phyloP scores from a whole-genome alignment of 1,140 invertebrate species.

The Phymorhynchus buccinoides region DNA sequence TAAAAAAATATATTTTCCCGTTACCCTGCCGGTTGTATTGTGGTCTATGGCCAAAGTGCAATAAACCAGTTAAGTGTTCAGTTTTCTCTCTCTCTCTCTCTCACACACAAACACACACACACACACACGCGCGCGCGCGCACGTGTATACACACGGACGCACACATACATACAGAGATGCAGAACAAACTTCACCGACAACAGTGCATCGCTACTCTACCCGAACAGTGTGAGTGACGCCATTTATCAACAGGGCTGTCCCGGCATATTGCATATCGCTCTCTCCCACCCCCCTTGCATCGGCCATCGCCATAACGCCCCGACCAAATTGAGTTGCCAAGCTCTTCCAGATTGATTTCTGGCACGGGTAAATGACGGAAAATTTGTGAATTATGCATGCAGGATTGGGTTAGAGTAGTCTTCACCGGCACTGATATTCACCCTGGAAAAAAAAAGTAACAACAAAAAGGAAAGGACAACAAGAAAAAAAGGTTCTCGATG shows the following conservation, averaged over 20 bases:
- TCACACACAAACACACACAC: no score
- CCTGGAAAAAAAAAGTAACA: not conserved
- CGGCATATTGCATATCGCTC: constrained; percentile 29
- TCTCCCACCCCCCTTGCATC: constrained; percentile 11
- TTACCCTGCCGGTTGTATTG: no score
- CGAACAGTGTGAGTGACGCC: not conserved
- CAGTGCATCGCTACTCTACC: no score
- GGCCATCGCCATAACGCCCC: constrained; percentile 28
- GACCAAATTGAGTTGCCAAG: constrained; percentile 34
- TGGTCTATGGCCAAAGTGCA: no score
- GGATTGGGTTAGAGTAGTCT: constrained; percentile 37
- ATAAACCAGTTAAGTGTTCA: no score
- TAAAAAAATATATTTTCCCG: no score
- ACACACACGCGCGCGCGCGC: not conserved
- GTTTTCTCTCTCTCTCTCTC: no score
- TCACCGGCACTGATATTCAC: not conserved
- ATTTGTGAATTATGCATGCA: constrained; percentile 37
- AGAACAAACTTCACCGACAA: not conserved
- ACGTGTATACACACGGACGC: not conserved
- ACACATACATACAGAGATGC: not conserved
- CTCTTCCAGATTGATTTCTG: constrained; percentile 33
- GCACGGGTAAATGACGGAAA: constrained; percentile 35
- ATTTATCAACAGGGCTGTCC: constrained; percentile 28
- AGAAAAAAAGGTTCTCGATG: not conserved
- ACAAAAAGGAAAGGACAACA: not conserved